Conservation (phyloP, 1,140 invertebrate species). For the Sinella curviseta region DNA sequence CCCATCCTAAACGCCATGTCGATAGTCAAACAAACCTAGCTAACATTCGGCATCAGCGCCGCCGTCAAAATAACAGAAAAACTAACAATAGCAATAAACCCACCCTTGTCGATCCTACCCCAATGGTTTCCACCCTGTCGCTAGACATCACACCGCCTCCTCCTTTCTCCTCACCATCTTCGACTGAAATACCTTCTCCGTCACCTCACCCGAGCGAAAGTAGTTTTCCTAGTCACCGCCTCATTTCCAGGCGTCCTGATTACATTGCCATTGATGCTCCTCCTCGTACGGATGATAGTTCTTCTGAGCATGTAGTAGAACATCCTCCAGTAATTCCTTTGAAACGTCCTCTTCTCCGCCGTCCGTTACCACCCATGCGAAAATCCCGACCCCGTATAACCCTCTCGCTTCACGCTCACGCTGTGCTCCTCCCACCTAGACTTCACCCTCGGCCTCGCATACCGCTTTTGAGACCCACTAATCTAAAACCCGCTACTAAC, state of each 20-base stretch:
- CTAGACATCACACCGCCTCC: not conserved
- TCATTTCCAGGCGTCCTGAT: not conserved
- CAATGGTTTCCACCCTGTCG: not conserved
- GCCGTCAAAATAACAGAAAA: not conserved
- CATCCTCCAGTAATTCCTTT: not conserved
- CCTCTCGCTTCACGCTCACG: constrained; percentile 17
- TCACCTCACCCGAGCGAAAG: not conserved
- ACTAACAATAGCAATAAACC: constrained; percentile 18
- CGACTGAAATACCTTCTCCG: not conserved
- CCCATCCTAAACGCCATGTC: not conserved
- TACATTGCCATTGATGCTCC: not conserved
- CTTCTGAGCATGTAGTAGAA: not conserved
- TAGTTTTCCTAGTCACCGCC: not conserved
- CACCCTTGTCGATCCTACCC: not conserved
- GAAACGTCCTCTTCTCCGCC: not conserved
- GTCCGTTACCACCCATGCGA: not conserved
- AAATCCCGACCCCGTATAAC: constrained; percentile 1
- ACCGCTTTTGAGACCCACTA: not conserved
- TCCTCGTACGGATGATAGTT: not conserved
- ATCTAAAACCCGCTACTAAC: not conserved
- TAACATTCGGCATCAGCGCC: not conserved
- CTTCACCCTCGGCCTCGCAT: not conserved
- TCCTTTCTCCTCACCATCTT: not conserved
- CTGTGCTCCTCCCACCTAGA: not conserved
- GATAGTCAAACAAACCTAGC: not conserved